A percentile compares a stretch with the other conserved stretches of the same genome.
Conservation (phyloP, 2,888 invertebrate genomes). For the Cristatella mucedo region DNA sequence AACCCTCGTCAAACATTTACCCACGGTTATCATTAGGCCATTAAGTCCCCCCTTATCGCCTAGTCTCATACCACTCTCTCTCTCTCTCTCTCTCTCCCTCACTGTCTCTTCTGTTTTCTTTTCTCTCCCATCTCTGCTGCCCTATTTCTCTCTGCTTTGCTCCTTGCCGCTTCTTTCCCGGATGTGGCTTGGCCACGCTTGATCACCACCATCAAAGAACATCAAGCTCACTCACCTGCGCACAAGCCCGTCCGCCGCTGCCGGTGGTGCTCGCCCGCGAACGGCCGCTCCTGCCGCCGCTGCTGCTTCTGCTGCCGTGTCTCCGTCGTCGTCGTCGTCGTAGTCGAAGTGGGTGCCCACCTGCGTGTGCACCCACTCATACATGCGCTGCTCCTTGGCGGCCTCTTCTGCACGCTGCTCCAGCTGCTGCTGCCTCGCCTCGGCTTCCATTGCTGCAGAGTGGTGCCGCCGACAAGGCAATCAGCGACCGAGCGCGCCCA, state of each 20-base stretch:
- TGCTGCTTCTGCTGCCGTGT: not conserved
- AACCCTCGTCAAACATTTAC: too few relatives aligned
- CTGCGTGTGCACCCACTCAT: slow-evolving; percentile 32
- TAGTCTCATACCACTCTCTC: too few relatives aligned
- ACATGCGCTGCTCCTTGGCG: slow-evolving; percentile 19
- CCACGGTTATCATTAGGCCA: too few relatives aligned
- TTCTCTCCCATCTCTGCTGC: not conserved
- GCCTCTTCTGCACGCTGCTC: slow-evolving; percentile 18
- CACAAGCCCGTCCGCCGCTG: slow-evolving; percentile 10
- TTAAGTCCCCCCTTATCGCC: too few relatives aligned
- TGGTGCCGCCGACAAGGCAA: too few relatives aligned
- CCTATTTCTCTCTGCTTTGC: too few relatives aligned
- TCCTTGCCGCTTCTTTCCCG: too few relatives aligned
- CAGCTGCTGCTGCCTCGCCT: slow-evolving; percentile 17
- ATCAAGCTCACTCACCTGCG: slow-evolving; percentile 17
- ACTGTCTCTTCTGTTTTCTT: not conserved
- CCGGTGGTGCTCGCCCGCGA: not conserved
- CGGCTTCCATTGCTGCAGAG: slow-evolving; percentile 21
- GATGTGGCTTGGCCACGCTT: slow-evolving; percentile 12
- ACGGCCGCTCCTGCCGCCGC: not conserved
- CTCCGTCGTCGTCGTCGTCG: not conserved
- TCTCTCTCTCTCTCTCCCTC: not conserved
- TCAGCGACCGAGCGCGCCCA: too few relatives aligned
- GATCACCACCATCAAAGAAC: slow-evolving; percentile 12
- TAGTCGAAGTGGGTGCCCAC: slow-evolving; percentile 13